Percentiles rank a stretch among this genome's conserved stretches.
These are phyloP conservation scores for Apotomis betuletana DNA, from an alignment of 2,888 invertebrate species.

Conservation along the genomic window DNA sequence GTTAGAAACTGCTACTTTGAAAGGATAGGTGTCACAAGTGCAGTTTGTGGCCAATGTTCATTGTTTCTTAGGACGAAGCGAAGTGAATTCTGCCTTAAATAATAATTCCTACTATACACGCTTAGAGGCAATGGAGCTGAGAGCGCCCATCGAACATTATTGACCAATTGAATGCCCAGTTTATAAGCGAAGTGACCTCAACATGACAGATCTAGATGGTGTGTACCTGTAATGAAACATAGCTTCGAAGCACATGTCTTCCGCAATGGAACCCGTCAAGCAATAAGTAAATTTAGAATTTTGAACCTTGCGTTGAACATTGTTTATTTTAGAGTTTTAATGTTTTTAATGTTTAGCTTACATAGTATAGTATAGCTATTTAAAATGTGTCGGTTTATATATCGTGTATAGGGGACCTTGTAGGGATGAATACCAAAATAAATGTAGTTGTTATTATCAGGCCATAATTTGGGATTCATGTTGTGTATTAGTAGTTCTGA, in stretches of 20 bases:
- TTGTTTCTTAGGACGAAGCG: too few relatives aligned
- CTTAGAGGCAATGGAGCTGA: background rate
- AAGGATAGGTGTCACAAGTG: too few relatives aligned
- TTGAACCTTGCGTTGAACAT: constrained; percentile 51
- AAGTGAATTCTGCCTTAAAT: too few relatives aligned
- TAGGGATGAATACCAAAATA: constrained; percentile 49
- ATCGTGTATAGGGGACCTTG: constrained; percentile 57
- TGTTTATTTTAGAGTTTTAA: constrained; percentile 57
- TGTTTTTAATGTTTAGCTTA: constrained; percentile 62
- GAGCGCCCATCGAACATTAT: background rate
- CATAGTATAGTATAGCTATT: constrained; percentile 46
- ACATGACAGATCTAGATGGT: constrained; percentile 15
- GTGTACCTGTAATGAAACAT: constrained; percentile 31
- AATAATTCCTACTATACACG: too few relatives aligned
- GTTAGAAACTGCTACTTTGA: too few relatives aligned
- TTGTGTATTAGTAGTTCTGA: constrained; percentile 14
- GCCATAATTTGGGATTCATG: constrained; percentile 32
- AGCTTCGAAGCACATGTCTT: constrained; percentile 63
- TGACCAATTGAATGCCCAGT: background rate
- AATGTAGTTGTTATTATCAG: constrained; percentile 41
- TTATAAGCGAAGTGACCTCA: constrained; percentile 10
- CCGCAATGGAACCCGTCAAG: constrained; percentile 69
- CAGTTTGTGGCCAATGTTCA: too few relatives aligned
- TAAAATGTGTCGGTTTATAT: constrained; percentile 44
- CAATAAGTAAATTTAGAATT: constrained; percentile 65